phyloP scores from a whole-genome alignment of 2,113 vertebrate species.

The Dicrurus megarhynchus region DNA sequence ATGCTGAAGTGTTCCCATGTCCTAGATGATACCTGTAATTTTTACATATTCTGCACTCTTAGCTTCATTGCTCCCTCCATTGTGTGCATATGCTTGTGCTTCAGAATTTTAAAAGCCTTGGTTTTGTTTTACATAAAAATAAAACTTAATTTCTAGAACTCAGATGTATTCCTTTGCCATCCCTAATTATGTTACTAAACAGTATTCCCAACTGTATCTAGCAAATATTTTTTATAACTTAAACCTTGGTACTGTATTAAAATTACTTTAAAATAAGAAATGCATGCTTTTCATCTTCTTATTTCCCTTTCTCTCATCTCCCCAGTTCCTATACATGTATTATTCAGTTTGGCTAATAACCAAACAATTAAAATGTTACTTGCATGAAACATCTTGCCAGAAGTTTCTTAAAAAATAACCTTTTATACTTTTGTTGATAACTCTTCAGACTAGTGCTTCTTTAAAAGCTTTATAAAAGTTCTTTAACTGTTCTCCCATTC shows the following conservation, averaged over 20 bases:
- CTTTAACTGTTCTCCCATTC: background rate
- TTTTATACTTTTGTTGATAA: background rate
- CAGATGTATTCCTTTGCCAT: background rate
- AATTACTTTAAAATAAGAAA: background rate
- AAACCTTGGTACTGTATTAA: background rate
- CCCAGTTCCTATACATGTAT: background rate
- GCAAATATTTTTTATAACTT: background rate
- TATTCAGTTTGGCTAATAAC: background rate
- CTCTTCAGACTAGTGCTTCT: background rate
- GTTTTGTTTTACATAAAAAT: background rate
- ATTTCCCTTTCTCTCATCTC: background rate
- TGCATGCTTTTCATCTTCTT: background rate
- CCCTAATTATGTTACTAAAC: background rate
- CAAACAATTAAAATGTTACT: background rate
- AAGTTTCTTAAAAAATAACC: background rate
- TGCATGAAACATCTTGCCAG: background rate
- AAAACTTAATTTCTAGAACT: slow-evolving; percentile 12
- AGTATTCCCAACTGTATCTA: background rate
- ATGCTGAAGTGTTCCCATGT: background rate
- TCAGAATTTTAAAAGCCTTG: slow-evolving; percentile 4
- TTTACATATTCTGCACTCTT: background rate
- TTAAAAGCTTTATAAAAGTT: background rate
- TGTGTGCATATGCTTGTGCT: background rate
- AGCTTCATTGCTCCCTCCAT: background rate
- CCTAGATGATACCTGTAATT: background rate